A percentile compares a stretch with the other conserved stretches of the same genome.
These are phyloP conservation scores for Cosmia trapezina DNA, from an alignment of 2,888 invertebrate species.

Conservation along the genomic window DNA sequence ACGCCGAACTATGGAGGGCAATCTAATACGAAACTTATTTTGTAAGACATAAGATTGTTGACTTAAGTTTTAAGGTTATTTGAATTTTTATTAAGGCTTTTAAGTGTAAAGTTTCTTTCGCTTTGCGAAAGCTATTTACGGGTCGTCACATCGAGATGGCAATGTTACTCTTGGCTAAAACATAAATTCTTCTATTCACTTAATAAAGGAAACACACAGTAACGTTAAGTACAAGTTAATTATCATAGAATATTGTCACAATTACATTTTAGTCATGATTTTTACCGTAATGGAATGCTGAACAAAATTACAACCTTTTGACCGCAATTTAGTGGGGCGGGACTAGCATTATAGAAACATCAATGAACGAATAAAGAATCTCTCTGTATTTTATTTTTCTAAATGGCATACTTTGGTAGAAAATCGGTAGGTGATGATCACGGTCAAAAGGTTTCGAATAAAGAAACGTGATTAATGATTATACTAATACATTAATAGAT, in stretches of 20 bases:
- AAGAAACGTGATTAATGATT: conserved; percentile 10
- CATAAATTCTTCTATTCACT: not conserved
- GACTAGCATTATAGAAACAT: not conserved
- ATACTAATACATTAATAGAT: conserved; percentile 17
- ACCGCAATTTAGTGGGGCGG: conserved; percentile 3
- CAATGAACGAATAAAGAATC: not conserved
- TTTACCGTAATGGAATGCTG: conserved; percentile 19
- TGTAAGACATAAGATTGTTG: not conserved
- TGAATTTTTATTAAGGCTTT: not conserved
- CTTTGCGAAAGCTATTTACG: not conserved
- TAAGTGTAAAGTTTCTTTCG: not conserved
- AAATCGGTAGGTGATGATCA: not conserved
- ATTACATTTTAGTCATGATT: conserved; percentile 42
- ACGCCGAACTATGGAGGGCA: not conserved
- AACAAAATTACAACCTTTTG: not conserved
- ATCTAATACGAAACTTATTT: not conserved
- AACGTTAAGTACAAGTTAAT: conserved; percentile 31
- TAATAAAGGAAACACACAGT: conserved; percentile 16
- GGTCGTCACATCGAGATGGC: not conserved
- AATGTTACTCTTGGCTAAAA: not conserved
- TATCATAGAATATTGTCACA: conserved; percentile 53
- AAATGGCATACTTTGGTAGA: not conserved
- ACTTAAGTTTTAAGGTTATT: not conserved
- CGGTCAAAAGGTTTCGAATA: conserved; percentile 9
- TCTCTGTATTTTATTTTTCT: not conserved